phyloP scores from a whole-genome alignment of 2,797 vertebrate genomes.

The Aselliscus stoliczkanus region DNA sequence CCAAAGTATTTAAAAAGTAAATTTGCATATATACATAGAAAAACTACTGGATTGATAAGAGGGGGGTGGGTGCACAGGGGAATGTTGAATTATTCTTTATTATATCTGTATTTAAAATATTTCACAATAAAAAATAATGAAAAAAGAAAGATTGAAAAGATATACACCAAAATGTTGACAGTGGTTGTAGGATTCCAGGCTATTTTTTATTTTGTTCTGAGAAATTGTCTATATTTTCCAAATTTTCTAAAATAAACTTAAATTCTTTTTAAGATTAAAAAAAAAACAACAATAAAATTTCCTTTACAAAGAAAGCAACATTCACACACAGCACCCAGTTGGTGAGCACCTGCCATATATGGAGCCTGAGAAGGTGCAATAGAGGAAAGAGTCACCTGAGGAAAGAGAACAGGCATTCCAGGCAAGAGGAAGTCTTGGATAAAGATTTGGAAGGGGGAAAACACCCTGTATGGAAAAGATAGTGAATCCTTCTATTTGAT shows the following conservation, averaged over 20 bases:
- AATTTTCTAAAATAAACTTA: not conserved
- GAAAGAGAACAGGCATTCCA: not conserved
- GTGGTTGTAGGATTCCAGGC: not conserved
- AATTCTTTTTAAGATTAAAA: not conserved
- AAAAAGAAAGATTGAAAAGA: conserved; percentile 16
- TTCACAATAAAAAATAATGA: not conserved
- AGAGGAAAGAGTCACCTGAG: not conserved
- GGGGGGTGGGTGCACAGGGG: not conserved
- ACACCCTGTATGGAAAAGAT: not conserved
- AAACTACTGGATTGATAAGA: not conserved
- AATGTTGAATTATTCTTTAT: not conserved
- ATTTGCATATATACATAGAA: not conserved
- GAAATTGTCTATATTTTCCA: not conserved
- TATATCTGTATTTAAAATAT: not conserved
- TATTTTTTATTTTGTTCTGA: not conserved
- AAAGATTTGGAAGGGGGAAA: not conserved
- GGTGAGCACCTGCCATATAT: rapidly evolving
- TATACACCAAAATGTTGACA: conserved; percentile 13
- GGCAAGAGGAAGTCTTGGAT: not conserved
- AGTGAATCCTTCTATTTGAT: not conserved
- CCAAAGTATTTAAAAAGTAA: conserved; percentile 6
- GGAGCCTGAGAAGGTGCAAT: rapidly evolving
- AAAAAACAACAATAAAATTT: not conserved
- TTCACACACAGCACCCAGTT: not conserved
- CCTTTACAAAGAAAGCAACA: not conserved